phyloP scores from a whole-genome alignment of 2,113 vertebrate genomes.

The Gadus chalcogrammus region DNA sequence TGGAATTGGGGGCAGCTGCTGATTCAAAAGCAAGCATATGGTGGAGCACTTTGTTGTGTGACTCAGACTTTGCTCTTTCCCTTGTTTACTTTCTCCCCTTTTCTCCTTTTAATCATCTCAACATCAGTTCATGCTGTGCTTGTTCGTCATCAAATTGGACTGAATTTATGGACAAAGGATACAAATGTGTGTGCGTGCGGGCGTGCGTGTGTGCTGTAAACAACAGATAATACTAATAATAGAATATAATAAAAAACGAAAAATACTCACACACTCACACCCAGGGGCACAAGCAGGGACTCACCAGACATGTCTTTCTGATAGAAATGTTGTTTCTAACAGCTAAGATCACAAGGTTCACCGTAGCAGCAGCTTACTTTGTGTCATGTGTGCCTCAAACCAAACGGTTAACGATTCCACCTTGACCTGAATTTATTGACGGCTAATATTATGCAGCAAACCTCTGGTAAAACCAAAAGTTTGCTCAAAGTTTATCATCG shows the following conservation, averaged over 20 bases:
- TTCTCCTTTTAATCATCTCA: background rate
- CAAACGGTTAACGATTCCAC: background rate
- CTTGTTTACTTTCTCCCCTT: background rate
- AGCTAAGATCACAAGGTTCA: too few species aligned
- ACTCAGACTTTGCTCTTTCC: constrained; percentile 25
- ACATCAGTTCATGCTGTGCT: constrained; percentile 21
- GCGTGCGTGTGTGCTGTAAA: background rate
- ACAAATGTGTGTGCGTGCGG: background rate
- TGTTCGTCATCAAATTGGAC: background rate
- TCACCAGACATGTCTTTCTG: too few species aligned
- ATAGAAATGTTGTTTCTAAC: too few species aligned
- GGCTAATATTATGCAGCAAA: background rate
- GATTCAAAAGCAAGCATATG: constrained; percentile 48
- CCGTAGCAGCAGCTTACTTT: too few species aligned
- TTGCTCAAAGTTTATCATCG: background rate
- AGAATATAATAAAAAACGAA: background rate
- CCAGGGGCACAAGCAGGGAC: background rate
- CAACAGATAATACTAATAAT: constrained; percentile 6
- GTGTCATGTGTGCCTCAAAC: background rate
- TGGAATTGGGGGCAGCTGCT: constrained; percentile 41
- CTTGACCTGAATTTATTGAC: background rate
- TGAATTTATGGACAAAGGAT: too few species aligned
- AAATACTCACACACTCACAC: constrained; percentile 3
- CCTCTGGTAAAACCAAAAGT: background rate
- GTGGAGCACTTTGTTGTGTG: constrained; percentile 41